phyloP scores from a whole-genome alignment of 2,888 invertebrate species.

The Epinotia nisella region DNA sequence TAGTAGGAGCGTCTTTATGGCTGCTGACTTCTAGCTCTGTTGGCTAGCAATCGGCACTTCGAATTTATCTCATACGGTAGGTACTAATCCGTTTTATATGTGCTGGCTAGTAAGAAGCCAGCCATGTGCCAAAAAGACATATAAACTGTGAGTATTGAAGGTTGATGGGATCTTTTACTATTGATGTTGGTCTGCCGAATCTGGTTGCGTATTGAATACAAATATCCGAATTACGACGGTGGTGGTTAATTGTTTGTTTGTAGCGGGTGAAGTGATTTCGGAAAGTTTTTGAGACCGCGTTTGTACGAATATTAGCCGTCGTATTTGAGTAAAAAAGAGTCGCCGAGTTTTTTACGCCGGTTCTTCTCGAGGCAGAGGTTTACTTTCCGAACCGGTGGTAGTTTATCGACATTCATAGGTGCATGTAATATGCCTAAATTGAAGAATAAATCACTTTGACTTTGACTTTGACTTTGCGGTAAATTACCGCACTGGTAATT shows the following conservation, averaged over 20 bases:
- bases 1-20: too few relatives aligned
- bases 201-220: slow-evolving; percentile 9
- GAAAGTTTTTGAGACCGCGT: neutral
- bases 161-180: neutral
- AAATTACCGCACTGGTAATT: too few relatives aligned
- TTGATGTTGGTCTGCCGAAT: neutral
- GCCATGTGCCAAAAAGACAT: neutral
- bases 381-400: too few relatives aligned
- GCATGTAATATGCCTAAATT: too few relatives aligned
- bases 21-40: too few relatives aligned
- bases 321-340: too few relatives aligned
- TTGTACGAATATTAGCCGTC: neutral
- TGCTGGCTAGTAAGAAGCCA: neutral
- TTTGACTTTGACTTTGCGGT: too few relatives aligned
- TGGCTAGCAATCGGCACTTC: slow-evolving; percentile 18
- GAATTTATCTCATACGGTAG: slow-evolving; percentile 23
- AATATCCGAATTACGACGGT: slow-evolving; percentile 19
- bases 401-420: too few relatives aligned
- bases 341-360: too few relatives aligned
- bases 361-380: too few relatives aligned
- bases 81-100: slow-evolving; percentile 27
- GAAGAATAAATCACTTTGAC: too few relatives aligned
- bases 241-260: neutral
- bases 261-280: neutral
- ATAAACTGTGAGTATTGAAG: neutral